Conservation (phyloP, 2,888 invertebrate species). For the Aporophyla nigra region DNA sequence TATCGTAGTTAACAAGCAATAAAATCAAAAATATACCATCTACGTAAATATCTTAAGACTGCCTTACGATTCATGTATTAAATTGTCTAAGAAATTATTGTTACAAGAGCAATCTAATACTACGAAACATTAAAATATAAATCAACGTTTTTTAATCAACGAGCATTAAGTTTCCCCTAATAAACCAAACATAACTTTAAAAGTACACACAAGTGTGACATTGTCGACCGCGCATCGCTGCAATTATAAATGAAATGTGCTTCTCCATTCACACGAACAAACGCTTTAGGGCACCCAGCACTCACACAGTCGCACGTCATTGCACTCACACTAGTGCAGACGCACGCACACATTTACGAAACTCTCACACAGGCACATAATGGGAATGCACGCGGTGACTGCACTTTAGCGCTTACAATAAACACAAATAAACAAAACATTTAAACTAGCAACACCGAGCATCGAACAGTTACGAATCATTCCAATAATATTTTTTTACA, state of each 20-base stretch:
- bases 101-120: constrained; percentile 20
- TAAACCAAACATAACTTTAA: constrained; percentile 80
- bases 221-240: constrained; percentile 89
- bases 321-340: constrained; percentile 80
- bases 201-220: constrained; percentile 85
- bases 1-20: constrained; percentile 88
- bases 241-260: constrained; percentile 91
- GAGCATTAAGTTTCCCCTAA: constrained; percentile 73
- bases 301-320: constrained; percentile 75
- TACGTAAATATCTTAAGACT: constrained; percentile 67
- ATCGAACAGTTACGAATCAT: constrained; percentile 78
- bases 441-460: constrained; percentile 82
- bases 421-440: constrained; percentile 90
- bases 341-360: constrained; percentile 76
- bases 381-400: constrained; percentile 91
- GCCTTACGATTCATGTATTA: constrained; percentile 43
- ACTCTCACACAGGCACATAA: constrained; percentile 79
- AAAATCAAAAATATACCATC: constrained; percentile 84
- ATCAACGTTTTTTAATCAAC: constrained; percentile 59
- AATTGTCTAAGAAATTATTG: constrained; percentile 32
- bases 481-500: constrained; percentile 56
- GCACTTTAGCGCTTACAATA: constrained; percentile 90
- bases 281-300: constrained; percentile 86
- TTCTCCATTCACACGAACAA: constrained; percentile 91
- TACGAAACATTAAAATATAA: constrained; percentile 40